A percentile compares a stretch with the other conserved stretches of the same genome.
Conservation (phyloP, 2,113 vertebrate genomes). For the Brachyhypopomus gauderio region DNA sequence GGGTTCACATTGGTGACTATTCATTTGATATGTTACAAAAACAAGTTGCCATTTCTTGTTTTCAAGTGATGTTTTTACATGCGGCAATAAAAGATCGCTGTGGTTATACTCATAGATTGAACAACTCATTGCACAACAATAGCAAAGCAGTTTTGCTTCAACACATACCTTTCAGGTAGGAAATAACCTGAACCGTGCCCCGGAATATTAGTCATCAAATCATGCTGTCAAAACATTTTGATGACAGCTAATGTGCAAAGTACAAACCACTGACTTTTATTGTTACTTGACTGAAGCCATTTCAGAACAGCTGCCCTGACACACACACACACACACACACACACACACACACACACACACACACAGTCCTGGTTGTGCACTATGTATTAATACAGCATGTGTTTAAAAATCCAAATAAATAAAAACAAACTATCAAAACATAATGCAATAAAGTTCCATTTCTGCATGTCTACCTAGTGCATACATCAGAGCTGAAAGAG, state of each 20-base stretch:
- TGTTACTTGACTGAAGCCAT: background rate
- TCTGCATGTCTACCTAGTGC: background rate
- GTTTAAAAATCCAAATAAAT: too few species aligned
- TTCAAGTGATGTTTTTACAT: background rate
- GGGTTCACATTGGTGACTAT: too few species aligned
- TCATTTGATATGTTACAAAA: background rate
- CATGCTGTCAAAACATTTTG: background rate
- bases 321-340: too few species aligned
- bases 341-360: too few species aligned
- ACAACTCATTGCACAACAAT: background rate
- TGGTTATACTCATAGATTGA: background rate
- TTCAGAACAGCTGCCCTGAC: background rate
- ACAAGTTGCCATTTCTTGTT: background rate
- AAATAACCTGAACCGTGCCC: background rate
- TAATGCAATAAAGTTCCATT: background rate
- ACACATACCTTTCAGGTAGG: background rate
- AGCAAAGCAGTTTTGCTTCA: background rate
- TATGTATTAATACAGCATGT: too few species aligned
- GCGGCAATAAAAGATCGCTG: background rate
- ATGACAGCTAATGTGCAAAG: background rate
- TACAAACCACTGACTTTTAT: background rate
- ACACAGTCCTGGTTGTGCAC: too few species aligned
- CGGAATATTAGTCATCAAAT: background rate
- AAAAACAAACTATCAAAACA: too few species aligned
- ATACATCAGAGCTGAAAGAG: background rate